Percentiles rank a stretch among this genome's conserved stretches.
Conservation (phyloP, 2,113 vertebrate species). For the Dasypus novemcinctus region DNA sequence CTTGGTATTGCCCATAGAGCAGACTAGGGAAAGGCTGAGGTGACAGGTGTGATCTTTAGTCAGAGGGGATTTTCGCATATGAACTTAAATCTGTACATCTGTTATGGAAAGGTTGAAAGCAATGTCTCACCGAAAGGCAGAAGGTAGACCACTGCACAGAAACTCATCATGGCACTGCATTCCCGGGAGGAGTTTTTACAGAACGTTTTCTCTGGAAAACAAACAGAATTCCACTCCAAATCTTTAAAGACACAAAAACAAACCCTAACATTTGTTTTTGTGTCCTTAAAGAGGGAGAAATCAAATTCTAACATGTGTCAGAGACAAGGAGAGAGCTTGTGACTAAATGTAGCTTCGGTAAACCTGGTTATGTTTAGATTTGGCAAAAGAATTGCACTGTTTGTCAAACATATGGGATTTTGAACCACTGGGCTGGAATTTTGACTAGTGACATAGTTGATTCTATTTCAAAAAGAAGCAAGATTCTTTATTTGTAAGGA, state of each 20-base stretch:
- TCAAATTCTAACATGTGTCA: accelerated
- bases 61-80: accelerated
- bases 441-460: not conserved
- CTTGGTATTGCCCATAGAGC: accelerated
- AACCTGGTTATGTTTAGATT: not conserved
- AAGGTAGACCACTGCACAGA: accelerated
- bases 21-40: not conserved
- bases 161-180: not conserved
- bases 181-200: not conserved
- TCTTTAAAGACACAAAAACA: accelerated
- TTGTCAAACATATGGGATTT: not conserved
- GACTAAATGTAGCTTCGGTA: not conserved
- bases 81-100: not conserved
- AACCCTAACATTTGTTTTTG: no score
- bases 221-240: accelerated
- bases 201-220: not conserved
- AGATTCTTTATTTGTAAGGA: not conserved
- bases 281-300: not conserved
- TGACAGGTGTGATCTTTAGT: not conserved
- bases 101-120: accelerated
- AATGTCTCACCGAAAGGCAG: not conserved
- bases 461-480: not conserved
- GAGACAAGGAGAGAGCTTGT: not conserved
- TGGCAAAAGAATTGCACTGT: not conserved
- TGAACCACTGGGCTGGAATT: not conserved